phyloP scores from a whole-genome alignment of 1,140 invertebrate genomes.

The Temnothorax longispinosus region DNA sequence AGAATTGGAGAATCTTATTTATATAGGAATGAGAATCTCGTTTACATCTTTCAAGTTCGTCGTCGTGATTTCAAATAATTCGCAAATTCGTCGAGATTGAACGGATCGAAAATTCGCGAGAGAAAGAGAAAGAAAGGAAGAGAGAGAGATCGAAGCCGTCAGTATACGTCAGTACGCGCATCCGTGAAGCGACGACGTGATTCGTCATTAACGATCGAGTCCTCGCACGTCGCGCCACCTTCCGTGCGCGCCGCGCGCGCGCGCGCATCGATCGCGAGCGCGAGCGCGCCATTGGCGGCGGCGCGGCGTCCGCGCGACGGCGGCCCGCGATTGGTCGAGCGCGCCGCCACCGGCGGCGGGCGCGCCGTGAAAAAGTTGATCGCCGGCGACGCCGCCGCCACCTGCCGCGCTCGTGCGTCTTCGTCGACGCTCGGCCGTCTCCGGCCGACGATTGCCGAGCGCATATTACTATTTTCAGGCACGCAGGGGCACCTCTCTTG shows the following conservation, averaged over 20 bases:
- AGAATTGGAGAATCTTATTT: too few relatives aligned
- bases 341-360: neutral
- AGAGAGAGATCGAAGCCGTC: neutral
- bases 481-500: constrained; percentile 81
- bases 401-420: constrained; percentile 57
- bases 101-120: constrained; percentile 1
- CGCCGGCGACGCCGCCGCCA: constrained; percentile 60
- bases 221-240: neutral
- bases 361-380: neutral
- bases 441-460: constrained; percentile 79
- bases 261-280: constrained; percentile 35
- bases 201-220: constrained; percentile 47
- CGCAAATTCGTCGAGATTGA: neutral
- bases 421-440: constrained; percentile 69
- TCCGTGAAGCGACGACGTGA: constrained; percentile 14
- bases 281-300: neutral
- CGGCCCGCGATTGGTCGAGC: too few relatives aligned
- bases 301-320: neutral
- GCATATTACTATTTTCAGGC: constrained; percentile 83
- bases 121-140: neutral
- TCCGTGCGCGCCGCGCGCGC: neutral
- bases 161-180: neutral
- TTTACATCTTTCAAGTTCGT: neutral
- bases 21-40: too few relatives aligned
- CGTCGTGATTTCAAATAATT: neutral